A percentile compares a stretch with the other conserved stretches of the same genome.
These are phyloP conservation scores for Epistrophella euchroma DNA, from an alignment of 2,888 invertebrate genomes.

Conservation along the genomic window DNA sequence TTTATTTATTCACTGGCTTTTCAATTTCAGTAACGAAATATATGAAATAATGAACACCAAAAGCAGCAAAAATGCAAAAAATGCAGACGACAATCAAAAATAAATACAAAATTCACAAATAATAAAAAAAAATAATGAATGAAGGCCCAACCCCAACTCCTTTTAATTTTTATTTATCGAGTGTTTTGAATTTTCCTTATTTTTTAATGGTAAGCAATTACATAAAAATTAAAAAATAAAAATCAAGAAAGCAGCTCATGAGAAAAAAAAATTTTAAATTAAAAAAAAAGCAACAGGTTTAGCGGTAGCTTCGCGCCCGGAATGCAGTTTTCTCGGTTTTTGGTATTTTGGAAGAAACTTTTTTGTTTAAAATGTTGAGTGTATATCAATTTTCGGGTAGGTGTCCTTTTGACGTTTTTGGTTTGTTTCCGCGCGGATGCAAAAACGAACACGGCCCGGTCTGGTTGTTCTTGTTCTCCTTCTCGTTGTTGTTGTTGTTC, in stretches of 20 bases:
- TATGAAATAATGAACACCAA: constrained; percentile 29
- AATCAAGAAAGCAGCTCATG: neutral
- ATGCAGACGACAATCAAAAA: constrained; percentile 6
- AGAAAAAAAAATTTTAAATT: constrained; percentile 1
- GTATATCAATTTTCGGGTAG: constrained; percentile 25
- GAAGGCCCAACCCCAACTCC: constrained; percentile 11
- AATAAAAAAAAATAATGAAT: constrained; percentile 4
- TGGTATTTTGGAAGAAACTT: constrained; percentile 9
- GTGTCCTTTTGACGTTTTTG: constrained; percentile 67
- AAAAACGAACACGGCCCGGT: constrained; percentile 13
- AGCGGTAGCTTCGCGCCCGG: constrained; percentile 62
- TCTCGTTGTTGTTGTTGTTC: constrained; percentile 41
- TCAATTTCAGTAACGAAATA: neutral
- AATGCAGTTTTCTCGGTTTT: constrained; percentile 67
- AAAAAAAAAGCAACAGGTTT: constrained; percentile 70
- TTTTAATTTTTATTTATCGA: neutral
- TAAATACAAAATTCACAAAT: constrained; percentile 20
- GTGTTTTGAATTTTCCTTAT: constrained; percentile 26
- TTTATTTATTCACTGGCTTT: constrained; percentile 25
- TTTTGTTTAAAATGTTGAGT: constrained; percentile 1
- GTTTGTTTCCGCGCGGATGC: constrained; percentile 49
- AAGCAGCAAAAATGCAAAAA: constrained; percentile 15
- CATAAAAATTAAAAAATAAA: constrained; percentile 12
- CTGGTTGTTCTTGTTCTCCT: constrained; percentile 44
- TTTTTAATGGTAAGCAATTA: constrained; percentile 13